Evolutionary conservation across 1,140 invertebrate genomes (phyloP), one percentile per base, ranked within the genome.

Genomic region (Cryptotermes secundus): DNA sequence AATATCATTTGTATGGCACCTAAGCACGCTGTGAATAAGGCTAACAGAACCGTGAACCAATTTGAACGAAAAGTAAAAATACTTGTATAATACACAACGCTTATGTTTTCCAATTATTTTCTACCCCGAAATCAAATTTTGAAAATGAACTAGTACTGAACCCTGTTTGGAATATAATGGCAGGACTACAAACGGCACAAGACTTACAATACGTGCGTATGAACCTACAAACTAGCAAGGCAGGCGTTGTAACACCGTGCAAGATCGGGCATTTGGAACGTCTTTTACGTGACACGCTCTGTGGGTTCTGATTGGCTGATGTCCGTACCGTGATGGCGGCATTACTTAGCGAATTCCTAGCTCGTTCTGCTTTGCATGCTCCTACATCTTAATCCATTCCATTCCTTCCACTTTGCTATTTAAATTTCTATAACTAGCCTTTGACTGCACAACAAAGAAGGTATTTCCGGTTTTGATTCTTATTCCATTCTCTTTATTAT

Each of bases 321-420:
- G n/a, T 72, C 59, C 14, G 59, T 10, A 31, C 59, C 59, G 59
- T 31, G 59, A 72, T 72, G 59, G 59, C 59, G 59, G 59, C 59
- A 72, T 72, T 72, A 72, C 59, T n/a, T 72, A 31, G 59, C 59
- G 59, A 72, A 72, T 72, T 72, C 59, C 59, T 72, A n/a, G 26
- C 4, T 31, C 59, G 59, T 72, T 31, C 59, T 31, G n/a, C n/a
- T 72, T 72, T 72, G 59, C 59, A 72, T 72, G n/a, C 59, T 31
- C 7, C n/a, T 72, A 72, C 59, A 72, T 72, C 59, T 72, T 31
- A 72, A 72, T 72, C 59, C n/a, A 72, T 1, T n/a, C 59, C 59
- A 72, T 72, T 14, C n/a, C 26, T 31, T 72, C 59, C 59, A 72
- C 59, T 72, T 72, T 72, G 59, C 59, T 72, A 72, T 72, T 72